Conservation (phyloP, 2,888 invertebrate species). For the Piscicola geometra region DNA sequence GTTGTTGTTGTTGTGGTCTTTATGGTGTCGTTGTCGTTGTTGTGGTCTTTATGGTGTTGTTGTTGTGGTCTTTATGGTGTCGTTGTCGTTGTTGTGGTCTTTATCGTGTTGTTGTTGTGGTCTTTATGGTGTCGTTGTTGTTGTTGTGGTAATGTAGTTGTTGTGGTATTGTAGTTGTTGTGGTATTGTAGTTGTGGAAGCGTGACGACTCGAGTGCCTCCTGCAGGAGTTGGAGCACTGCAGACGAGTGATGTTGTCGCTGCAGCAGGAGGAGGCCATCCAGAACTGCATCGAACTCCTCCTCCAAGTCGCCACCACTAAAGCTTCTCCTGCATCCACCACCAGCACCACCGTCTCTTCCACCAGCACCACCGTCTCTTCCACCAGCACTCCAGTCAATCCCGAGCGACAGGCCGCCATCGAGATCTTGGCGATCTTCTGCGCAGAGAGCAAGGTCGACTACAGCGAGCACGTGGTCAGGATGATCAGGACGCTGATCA, state of each 20-base stretch:
- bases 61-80: no score
- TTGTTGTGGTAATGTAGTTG: background rate
- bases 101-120: background rate
- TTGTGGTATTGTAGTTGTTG: background rate
- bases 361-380: no score
- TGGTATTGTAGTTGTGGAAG: no score
- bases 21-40: background rate
- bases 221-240: slow-evolving; percentile 77
- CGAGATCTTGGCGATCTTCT: slow-evolving; percentile 81
- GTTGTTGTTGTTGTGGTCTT: background rate
- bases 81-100: no score
- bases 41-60: no score
- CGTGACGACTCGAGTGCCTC: no score
- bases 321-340: no score
- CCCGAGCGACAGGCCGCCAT: slow-evolving; percentile 67
- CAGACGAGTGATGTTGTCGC: slow-evolving; percentile 83
- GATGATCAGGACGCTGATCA: slow-evolving; percentile 77
- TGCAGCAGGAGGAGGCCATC: slow-evolving; percentile 74
- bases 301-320: no score
- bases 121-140: background rate
- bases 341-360: no score
- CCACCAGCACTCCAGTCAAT: no score
- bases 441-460: slow-evolving; percentile 80
- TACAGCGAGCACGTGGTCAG: slow-evolving; percentile 81
- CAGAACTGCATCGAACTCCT: slow-evolving; percentile 80